Evolutionary conservation across 2,888 invertebrate genomes (phyloP).

Genomic region (Tortrix viridana): DNA sequence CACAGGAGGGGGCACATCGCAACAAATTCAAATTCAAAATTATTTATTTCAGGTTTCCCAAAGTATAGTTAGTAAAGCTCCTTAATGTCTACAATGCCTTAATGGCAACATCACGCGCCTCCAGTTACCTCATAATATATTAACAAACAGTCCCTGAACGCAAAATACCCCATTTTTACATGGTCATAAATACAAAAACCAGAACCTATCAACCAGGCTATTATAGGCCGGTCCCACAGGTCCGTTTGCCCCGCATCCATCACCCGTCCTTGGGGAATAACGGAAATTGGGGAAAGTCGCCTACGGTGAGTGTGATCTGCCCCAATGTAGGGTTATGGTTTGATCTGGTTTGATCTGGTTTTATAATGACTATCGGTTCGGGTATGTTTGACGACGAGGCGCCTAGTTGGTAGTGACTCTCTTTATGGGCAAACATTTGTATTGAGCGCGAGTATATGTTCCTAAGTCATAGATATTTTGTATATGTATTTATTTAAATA

Average conservation of each 20-base stretch:
- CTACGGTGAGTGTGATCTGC: background rate
- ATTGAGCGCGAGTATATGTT: too few species aligned
- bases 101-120: background rate
- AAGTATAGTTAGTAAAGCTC: too few species aligned
- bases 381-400: too few species aligned
- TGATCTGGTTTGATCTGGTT: background rate
- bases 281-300: background rate
- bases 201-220: conserved; percentile 34
- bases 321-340: conserved; percentile 9
- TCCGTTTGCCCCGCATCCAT: conserved; percentile 41
- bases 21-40: too few species aligned
- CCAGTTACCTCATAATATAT: conserved; percentile 1
- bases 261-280: conserved; percentile 4
- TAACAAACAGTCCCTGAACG: conserved; percentile 10
- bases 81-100: too few species aligned
- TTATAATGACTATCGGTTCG: background rate
- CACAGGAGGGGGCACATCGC: too few species aligned
- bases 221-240: conserved; percentile 44
- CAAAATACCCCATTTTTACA: conserved; percentile 11
- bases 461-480: too few species aligned
- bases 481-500: too few species aligned
- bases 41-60: too few species aligned
- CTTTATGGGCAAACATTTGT: too few species aligned
- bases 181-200: conserved; percentile 6
- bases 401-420: too few species aligned